These are phyloP conservation scores for Dendrolimus houi DNA, from an alignment of 2,888 invertebrate genomes.

Conservation along the genomic window DNA sequence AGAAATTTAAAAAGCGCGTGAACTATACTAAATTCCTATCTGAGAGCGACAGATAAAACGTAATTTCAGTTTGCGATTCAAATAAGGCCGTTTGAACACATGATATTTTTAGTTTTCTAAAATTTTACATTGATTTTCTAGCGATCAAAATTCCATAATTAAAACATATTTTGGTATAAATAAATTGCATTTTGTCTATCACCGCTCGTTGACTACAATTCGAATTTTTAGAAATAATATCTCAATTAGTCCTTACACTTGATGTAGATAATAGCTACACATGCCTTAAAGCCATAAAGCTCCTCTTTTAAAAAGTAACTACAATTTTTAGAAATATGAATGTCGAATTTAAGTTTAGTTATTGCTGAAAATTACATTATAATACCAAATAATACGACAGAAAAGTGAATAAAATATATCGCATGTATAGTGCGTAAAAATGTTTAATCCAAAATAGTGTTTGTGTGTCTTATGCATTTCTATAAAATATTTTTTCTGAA, in stretches of 20 bases:
- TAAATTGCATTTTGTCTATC: no score
- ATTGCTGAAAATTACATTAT: background rate
- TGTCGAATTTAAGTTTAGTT: background rate
- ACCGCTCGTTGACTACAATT: no score
- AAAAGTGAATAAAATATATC: slow-evolving; percentile 21
- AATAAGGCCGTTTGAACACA: no score
- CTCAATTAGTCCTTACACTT: no score
- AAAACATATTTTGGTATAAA: no score
- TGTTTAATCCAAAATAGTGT: slow-evolving; percentile 19
- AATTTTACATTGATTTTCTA: no score
- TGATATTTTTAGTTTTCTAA: no score
- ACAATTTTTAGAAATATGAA: no score
- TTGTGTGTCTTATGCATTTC: slow-evolving; percentile 1
- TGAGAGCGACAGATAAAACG: background rate
- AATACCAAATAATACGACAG: slow-evolving; percentile 18
- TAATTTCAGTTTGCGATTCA: background rate
- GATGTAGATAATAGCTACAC: slow-evolving; percentile 20
- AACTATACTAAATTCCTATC: background rate
- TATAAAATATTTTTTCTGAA: no score
- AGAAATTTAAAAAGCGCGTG: background rate
- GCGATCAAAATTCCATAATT: no score
- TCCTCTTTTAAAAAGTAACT: no score
- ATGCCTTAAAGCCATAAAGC: slow-evolving; percentile 38
- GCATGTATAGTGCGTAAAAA: slow-evolving; percentile 10
- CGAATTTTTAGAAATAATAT: no score